phyloP scores from a whole-genome alignment of 2,797 vertebrate genomes.

The Sphaeramia orbicularis region DNA sequence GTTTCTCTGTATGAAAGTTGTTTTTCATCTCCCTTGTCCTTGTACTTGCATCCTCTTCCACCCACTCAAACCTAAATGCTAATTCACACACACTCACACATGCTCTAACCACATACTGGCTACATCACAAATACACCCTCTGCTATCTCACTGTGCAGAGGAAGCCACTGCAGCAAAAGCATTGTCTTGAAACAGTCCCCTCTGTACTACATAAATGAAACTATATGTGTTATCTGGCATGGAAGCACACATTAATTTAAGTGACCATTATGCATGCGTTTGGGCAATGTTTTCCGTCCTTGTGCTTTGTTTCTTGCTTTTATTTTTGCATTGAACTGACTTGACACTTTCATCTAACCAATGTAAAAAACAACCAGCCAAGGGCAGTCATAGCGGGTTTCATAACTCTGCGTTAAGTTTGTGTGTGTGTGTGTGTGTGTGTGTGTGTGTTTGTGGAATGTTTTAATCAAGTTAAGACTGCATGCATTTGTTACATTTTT shows the following conservation, averaged over 20 bases:
- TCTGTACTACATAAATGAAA: constrained; percentile 21
- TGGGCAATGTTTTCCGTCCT: background rate
- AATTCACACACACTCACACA: background rate
- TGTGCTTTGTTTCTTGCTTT: background rate
- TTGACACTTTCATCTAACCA: constrained; percentile 4
- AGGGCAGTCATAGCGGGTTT: background rate
- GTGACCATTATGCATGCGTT: background rate
- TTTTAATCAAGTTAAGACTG: too few species aligned
- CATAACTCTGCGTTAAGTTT: background rate
- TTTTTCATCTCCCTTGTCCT: constrained; percentile 33
- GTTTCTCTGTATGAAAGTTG: constrained; percentile 10
- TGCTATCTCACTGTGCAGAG: constrained; percentile 53
- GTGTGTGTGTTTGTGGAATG: too few species aligned
- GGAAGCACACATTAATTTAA: constrained; percentile 2
- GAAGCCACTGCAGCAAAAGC: constrained; percentile 57
- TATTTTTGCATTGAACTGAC: background rate
- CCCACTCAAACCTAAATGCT: constrained; percentile 41
- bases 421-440: background rate
- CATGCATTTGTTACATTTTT: too few species aligned
- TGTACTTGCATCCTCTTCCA: constrained; percentile 44
- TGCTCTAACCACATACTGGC: constrained; percentile 38
- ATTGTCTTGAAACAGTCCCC: constrained; percentile 43
- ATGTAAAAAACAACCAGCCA: constrained; percentile 5
- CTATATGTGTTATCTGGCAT: constrained; percentile 10
- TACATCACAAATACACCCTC: constrained; percentile 44